Percentiles rank a stretch among this genome's conserved stretches.
phyloP scores from a whole-genome alignment of 2,113 vertebrate species.

The Porphyrio hochstetteri region DNA sequence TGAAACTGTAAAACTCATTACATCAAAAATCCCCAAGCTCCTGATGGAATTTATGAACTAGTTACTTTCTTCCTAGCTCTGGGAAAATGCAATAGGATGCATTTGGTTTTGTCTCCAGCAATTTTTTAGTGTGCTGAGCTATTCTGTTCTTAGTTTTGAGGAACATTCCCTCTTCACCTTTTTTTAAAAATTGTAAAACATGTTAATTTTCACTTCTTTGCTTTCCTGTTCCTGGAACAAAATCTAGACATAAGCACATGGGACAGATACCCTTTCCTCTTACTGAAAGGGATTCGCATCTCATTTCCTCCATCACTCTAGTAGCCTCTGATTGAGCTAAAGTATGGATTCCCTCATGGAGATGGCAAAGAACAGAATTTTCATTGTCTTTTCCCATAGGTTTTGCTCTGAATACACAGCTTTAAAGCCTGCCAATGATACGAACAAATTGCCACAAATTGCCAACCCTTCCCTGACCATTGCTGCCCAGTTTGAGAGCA shows the following conservation, averaged over 20 bases:
- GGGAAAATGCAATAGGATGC: constrained; percentile 68
- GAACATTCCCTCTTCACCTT: not conserved
- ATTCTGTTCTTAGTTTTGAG: not conserved
- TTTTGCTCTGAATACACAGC: not conserved
- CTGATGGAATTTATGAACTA: constrained; percentile 84
- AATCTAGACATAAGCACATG: not conserved
- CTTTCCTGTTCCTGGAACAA: not conserved
- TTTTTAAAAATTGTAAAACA: not conserved
- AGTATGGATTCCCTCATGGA: not conserved
- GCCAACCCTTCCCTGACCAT: not conserved
- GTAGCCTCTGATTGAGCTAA: not conserved
- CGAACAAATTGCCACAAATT: not conserved
- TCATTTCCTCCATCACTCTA: not conserved
- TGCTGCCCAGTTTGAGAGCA: not conserved
- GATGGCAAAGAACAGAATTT: not conserved
- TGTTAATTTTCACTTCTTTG: not conserved
- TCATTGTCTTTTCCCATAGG: not conserved
- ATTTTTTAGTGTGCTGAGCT: constrained; percentile 27
- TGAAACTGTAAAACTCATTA: constrained; percentile 89
- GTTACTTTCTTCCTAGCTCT: constrained; percentile 77
- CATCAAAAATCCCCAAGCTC: constrained; percentile 86
- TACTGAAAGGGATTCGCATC: not conserved
- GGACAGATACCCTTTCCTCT: not conserved
- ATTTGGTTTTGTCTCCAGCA: constrained; percentile 65
- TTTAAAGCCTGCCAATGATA: constrained; percentile 29